Evolutionary conservation across 1,140 invertebrate species (phyloP), one percentile per base, ranked within the genome.

Genomic region (Drosophila punjabiensis): DNA sequence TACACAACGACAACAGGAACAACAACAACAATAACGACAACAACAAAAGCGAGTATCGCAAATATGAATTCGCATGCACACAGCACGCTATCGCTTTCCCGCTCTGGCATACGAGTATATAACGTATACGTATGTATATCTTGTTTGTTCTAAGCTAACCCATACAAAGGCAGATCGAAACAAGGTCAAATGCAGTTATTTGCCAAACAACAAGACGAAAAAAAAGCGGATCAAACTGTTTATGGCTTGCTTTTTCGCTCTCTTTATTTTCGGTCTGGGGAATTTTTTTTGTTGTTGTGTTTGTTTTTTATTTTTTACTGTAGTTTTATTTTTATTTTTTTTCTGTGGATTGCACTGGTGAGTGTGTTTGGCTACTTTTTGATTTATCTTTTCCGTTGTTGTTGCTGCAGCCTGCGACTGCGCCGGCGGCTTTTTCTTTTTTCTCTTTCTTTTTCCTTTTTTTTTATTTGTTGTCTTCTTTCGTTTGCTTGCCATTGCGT

Each of bases 101-200:
- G 3, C 14, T 74, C 28, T 43, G 30, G 20, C 70, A 52, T 18
- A 53, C 35, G 45, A 58, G 58, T 68, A 47, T 16, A 35, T 39
- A 11, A 33, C 24, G 20, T 28, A n/a, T 37, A n/a, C 33, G 47
- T 30, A 37, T 16, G 37, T 53, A 66, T 89, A 85, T 89, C 85
- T 89, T 89, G 85, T 85, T 89, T 89, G 81, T 89, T 89, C 85
- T 89, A 90, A 89, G 70, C 73, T 62, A 67, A 76, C 85, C 33
- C 68, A 89, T 63, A 88, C 85, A 81, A 32, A 61, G 56, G 50
- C 68, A 79, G 39, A 56, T 56, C 77, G 73, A 92, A 92, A 92
- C 90, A 92, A 92, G 90, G 90, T 92, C 90, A 92, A 92, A 90
- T 92, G 90, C 90, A 92, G 90, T 92, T 92, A 89, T 89, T 89